phyloP scores from a whole-genome alignment of 92 coral and sea anemone species.

The Porites rus region DNA sequence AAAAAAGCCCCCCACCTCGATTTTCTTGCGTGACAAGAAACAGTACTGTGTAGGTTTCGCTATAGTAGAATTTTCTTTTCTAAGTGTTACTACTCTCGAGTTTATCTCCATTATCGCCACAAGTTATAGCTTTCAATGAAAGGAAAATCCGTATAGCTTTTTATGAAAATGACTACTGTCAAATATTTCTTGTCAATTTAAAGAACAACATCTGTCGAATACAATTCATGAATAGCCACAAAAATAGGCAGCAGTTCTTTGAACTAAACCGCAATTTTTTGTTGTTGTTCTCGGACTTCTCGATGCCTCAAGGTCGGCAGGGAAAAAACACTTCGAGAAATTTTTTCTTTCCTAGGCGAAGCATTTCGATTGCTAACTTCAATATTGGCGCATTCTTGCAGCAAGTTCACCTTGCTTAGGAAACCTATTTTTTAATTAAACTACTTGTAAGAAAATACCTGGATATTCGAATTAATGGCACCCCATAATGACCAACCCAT shows the following conservation, averaged over 20 bases:
- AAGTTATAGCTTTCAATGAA: not conserved
- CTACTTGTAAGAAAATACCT: not conserved
- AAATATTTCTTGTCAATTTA: not conserved
- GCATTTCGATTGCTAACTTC: not conserved
- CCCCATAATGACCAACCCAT: not conserved
- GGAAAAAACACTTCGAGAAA: not conserved
- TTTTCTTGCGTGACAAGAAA: not conserved
- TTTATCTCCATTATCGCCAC: not conserved
- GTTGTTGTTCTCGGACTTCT: not conserved
- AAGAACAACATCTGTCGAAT: not conserved
- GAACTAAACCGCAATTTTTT: not conserved
- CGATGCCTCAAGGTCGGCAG: not conserved
- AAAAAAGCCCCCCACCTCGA: not conserved
- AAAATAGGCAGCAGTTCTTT: not conserved
- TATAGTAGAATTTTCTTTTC: not conserved
- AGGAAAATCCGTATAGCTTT: not conserved
- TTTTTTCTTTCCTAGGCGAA: not conserved
- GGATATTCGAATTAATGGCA: not conserved
- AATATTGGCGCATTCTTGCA: constrained; percentile 28
- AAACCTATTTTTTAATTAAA: constrained; percentile 5
- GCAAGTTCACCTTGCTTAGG: constrained; percentile 3
- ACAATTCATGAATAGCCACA: not conserved
- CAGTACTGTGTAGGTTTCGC: no score
- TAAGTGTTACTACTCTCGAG: not conserved
- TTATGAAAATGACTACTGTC: not conserved